Percentiles rank a stretch among this genome's conserved stretches.
These are phyloP conservation scores for Psilanteris sp. DNA, from an alignment of 1,140 invertebrate species.

Conservation along the genomic window DNA sequence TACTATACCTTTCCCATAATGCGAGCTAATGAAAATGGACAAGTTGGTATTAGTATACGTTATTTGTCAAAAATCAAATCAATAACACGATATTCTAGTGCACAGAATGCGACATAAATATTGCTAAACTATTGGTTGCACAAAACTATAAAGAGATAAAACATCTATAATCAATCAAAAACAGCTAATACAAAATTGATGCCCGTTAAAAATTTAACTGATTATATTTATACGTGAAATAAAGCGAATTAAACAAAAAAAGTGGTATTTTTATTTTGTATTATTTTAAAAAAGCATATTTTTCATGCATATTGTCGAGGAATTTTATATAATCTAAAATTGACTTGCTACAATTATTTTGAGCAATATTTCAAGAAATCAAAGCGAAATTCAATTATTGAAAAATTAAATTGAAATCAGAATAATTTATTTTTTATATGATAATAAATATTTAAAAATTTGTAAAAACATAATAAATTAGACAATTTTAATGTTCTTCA, in stretches of 20 bases:
- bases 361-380: background rate
- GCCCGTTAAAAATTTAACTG: conserved; percentile 2
- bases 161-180: conserved; percentile 6
- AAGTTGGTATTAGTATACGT: conserved; percentile 56
- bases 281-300: conserved; percentile 1
- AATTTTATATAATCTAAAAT: background rate
- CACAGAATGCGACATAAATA: conserved; percentile 41
- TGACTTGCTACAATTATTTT: conserved; percentile 2
- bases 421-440: too few species aligned
- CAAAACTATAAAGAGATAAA: conserved; percentile 11
- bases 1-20: conserved; percentile 77
- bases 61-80: conserved; percentile 38
- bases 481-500: too few species aligned
- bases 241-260: background rate
- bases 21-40: conserved; percentile 77
- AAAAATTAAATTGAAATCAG: too few species aligned
- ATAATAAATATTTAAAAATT: too few species aligned
- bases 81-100: conserved; percentile 41
- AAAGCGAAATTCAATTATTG: too few species aligned
- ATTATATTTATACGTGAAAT: background rate
- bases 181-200: background rate
- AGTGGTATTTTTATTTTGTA: background rate
- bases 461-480: too few species aligned
- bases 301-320: conserved; percentile 16
- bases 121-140: conserved; percentile 33